Evolutionary conservation across 2,113 vertebrate species (phyloP), one percentile per base, ranked within the genome.

Genomic region (Perccottus glenii): DNA sequence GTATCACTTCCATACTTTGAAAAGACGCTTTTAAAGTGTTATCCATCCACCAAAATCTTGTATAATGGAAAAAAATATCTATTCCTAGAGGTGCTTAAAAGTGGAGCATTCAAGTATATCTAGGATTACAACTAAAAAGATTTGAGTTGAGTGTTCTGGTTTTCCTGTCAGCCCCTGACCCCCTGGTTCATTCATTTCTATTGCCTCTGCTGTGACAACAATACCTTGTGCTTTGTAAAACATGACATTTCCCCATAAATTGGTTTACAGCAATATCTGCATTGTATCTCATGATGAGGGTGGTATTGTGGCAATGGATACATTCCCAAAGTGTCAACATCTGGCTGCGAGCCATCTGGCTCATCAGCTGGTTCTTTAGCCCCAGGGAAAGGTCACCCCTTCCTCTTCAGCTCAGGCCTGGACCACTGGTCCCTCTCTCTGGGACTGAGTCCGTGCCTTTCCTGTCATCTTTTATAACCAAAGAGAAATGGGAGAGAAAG

Each of bases 401-500:
- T 66, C 64, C 66, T 82, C 76, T 60, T 56, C 9, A 52, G 16
- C 65, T 47, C 71, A 66, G 56, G 68, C 11, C 19, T 64, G 64
- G 62, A 49, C 9, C 11, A 57, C 60, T 53, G 14, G 11, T 32
- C 70, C 35, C 42, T 70, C 72, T 73, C 35, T 10, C 60, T 78
- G 66, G 77, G 83, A 70, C 76, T 67, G 14, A 27, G 64, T 76
- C 69, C 64, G 44, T 84, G 82, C 43, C 67, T 51, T 74, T 64
- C 70, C 84, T 92, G 89, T 87, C 84, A 60, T 75, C 53, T 86
- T 70, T 81, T 52, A 84, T 85, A 86, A 84, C 44, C 59, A 46
- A 71, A 67, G 65, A 50, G 71, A 78, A 73, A 58, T 3, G 19
- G 46, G 80, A 85, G 32, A 62, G 66, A 84, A 75, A 81, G 48